These are phyloP conservation scores for Thamnaconus septentrionalis DNA, from an alignment of 2,113 vertebrate species.

Conservation along the genomic window DNA sequence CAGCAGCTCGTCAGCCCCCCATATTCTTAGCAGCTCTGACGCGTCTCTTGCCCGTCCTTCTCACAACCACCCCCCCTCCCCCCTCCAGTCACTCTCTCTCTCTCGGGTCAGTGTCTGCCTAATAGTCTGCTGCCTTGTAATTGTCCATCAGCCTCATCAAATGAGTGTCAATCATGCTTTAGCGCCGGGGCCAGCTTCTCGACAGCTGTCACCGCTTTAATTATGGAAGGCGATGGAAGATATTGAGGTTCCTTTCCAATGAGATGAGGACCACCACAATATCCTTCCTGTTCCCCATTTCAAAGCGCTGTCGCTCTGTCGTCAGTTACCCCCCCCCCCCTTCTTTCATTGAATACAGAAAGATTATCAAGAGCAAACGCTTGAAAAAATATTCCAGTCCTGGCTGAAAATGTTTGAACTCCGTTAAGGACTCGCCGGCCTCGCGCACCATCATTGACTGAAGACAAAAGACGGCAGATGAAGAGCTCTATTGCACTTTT, in stretches of 20 bases:
- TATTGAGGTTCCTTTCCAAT: conserved; percentile 73
- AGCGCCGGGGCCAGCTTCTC: conserved; percentile 13
- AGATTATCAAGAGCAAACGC: background rate
- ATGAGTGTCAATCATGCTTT: conserved; percentile 43
- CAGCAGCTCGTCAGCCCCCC: conserved; percentile 7
- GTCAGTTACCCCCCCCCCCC: background rate
- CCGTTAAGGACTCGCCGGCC: too few species aligned
- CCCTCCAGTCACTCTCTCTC: conserved; percentile 9
- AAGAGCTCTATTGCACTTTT: conserved; percentile 54
- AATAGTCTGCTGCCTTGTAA: conserved; percentile 32
- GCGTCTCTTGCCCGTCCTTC: conserved; percentile 43
- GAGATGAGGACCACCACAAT: conserved; percentile 75
- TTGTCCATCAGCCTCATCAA: conserved; percentile 55
- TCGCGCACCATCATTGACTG: background rate
- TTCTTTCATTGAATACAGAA: too few species aligned
- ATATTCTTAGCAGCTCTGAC: conserved; percentile 35
- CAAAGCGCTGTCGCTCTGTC: conserved; percentile 8
- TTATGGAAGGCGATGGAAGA: conserved; percentile 76
- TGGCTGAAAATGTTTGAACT: too few species aligned
- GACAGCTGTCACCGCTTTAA: conserved; percentile 59
- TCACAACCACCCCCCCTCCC: conserved; percentile 1
- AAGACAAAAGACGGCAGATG: background rate
- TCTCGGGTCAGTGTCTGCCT: conserved; percentile 33
- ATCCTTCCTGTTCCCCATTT: conserved; percentile 77
- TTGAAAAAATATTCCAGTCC: background rate